Evolutionary conservation across 2,113 vertebrate species (phyloP).

Genomic region (Diadophis punctatus): DNA sequence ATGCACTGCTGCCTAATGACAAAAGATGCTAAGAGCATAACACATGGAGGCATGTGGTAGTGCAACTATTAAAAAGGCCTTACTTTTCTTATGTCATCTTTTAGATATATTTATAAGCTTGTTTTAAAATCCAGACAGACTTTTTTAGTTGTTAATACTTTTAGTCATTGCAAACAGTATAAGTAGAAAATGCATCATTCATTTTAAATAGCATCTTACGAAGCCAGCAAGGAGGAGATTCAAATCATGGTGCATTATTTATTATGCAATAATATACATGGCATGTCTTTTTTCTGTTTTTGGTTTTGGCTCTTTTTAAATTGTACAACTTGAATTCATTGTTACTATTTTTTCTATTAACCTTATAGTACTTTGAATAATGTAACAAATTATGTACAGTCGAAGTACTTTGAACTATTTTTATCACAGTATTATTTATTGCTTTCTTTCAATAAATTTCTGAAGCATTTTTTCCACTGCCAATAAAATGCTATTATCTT

Average conservation of each 20-base stretch:
- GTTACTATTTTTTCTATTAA: constrained; percentile 77
- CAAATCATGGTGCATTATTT: constrained; percentile 66
- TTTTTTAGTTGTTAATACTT: constrained; percentile 49
- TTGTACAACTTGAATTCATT: constrained; percentile 77
- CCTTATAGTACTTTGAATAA: constrained; percentile 77
- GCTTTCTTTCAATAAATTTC: constrained; percentile 99
- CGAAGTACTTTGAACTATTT: constrained; percentile 94
- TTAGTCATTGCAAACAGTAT: constrained; percentile 61
- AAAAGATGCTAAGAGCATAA: constrained; percentile 40
- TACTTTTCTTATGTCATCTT: constrained; percentile 72
- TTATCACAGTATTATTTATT: constrained; percentile 99
- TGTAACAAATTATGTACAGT: constrained; percentile 98
- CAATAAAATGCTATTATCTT: constrained; percentile 67
- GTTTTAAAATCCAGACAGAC: constrained; percentile 52
- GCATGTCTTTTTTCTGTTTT: constrained; percentile 57
- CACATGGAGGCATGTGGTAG: constrained; percentile 52
- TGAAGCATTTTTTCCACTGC: constrained; percentile 95
- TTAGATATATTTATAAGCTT: constrained; percentile 68
- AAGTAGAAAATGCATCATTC: constrained; percentile 57
- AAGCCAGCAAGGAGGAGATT: constrained; percentile 57
- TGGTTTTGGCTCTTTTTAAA: constrained; percentile 61
- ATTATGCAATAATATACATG: constrained; percentile 68
- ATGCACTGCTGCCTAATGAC: constrained; percentile 62
- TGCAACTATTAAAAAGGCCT: constrained; percentile 81
- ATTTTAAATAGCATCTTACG: constrained; percentile 48